Conservation (phyloP, 2,797 vertebrate species). For the Setipinna tenuifilis region DNA sequence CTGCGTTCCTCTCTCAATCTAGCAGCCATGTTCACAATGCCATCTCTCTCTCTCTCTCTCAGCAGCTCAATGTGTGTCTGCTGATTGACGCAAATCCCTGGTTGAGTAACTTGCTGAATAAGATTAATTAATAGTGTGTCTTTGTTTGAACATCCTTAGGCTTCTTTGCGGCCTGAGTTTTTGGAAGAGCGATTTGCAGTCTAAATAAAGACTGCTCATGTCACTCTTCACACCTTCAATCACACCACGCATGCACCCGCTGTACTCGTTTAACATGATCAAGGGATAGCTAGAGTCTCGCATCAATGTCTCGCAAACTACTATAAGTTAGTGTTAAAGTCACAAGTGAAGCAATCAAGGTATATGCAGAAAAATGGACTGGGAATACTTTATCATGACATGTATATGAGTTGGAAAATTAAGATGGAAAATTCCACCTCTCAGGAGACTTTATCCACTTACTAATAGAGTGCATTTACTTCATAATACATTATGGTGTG, state of each 20-base stretch:
- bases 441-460: no score
- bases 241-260: neutral
- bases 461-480: no score
- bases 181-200: neutral
- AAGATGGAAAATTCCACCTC: no score
- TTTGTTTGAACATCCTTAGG: neutral
- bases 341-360: no score
- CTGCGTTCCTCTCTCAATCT: slow-evolving; percentile 60
- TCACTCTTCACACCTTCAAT: neutral
- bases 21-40: neutral
- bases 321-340: no score
- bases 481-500: no score
- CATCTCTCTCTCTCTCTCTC: neutral
- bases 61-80: neutral
- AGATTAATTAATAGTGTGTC: neutral
- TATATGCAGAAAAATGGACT: no score
- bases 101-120: neutral
- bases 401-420: no score
- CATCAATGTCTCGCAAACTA: no score
- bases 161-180: neutral
- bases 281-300: no score
- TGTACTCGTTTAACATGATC: neutral
- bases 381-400: no score
- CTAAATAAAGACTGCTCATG: neutral
- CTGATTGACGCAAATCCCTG: neutral